Percentiles rank a stretch among this genome's conserved stretches.
These are phyloP conservation scores for Psephotus haematonotus DNA, from an alignment of 2,113 vertebrate species.

Conservation along the genomic window DNA sequence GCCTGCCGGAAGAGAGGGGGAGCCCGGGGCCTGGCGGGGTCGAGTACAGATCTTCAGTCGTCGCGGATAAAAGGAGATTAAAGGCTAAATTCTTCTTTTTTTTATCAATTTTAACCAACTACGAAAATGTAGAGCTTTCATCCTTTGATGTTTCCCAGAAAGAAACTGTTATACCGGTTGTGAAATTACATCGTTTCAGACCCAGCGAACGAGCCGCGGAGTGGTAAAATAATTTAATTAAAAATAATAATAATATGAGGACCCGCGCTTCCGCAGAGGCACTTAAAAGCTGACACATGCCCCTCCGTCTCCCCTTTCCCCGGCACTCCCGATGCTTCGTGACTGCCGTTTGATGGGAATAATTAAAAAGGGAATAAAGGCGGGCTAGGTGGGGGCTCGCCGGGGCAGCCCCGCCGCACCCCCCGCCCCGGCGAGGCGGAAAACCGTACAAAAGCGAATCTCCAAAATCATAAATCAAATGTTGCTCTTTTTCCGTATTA, in stretches of 20 bases:
- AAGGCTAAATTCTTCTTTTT: slow-evolving; percentile 67
- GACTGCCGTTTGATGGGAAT: slow-evolving; percentile 44
- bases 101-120: slow-evolving; percentile 73
- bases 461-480: slow-evolving; percentile 20
- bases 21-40: slow-evolving; percentile 64
- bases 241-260: slow-evolving; percentile 66
- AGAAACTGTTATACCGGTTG: slow-evolving; percentile 69
- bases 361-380: slow-evolving; percentile 53
- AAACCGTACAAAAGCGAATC: slow-evolving; percentile 7
- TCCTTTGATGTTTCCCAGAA: slow-evolving; percentile 76
- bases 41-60: slow-evolving; percentile 76
- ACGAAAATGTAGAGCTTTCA: slow-evolving; percentile 72
- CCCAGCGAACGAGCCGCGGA: slow-evolving; percentile 51
- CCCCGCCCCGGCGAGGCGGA: not conserved
- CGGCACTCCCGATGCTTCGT: slow-evolving; percentile 25
- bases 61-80: slow-evolving; percentile 77
- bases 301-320: slow-evolving; percentile 37
- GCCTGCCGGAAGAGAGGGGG: slow-evolving; percentile 44
- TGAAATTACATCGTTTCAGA: slow-evolving; percentile 72
- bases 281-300: slow-evolving; percentile 67
- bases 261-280: slow-evolving; percentile 50
- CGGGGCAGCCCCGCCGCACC: not conserved
- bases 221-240: slow-evolving; percentile 78
- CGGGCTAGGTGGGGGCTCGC: not conserved
- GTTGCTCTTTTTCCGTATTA: slow-evolving; percentile 62